Evolutionary conservation across 2,888 invertebrate species (phyloP).

Genomic region (Orthosia cruda): DNA sequence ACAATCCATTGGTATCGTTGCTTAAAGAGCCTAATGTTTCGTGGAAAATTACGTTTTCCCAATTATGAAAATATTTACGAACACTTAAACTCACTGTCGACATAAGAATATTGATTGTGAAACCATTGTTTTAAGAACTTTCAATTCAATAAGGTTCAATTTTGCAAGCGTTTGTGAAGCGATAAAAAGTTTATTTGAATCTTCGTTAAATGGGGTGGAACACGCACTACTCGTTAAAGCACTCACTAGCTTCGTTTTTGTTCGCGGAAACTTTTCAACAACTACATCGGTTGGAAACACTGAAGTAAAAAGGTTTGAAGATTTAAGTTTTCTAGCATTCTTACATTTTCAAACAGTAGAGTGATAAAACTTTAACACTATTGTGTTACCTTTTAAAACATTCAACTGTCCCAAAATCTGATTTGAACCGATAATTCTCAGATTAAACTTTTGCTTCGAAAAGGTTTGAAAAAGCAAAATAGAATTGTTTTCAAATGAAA

Average conservation of each 20-base stretch:
- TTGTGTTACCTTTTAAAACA: conserved; percentile 1
- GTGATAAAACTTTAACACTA: conserved; percentile 13
- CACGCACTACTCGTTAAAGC: conserved; percentile 48
- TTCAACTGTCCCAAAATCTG: neutral
- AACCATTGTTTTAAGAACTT: conserved; percentile 8
- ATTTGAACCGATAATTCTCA: neutral
- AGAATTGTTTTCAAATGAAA: conserved; percentile 2
- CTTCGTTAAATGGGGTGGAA: conserved; percentile 31
- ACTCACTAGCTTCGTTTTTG: conserved; percentile 25
- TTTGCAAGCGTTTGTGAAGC: conserved; percentile 30
- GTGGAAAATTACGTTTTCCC: neutral
- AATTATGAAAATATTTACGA: conserved; percentile 25
- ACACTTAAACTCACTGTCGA: neutral
- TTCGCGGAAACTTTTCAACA: conserved; percentile 35
- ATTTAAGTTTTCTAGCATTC: no score
- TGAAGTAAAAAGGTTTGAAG: conserved; percentile 16
- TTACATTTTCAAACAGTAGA: conserved; percentile 18
- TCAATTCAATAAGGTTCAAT: conserved; percentile 34
- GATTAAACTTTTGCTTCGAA: neutral
- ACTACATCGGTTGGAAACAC: conserved; percentile 12
- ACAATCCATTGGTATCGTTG: conserved; percentile 6
- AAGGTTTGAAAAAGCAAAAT: conserved; percentile 8
- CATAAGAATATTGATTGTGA: neutral
- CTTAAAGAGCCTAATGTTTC: conserved; percentile 1
- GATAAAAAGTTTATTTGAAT: conserved; percentile 46